Conservation (phyloP, 2,797 vertebrate species). For the Australoheros facetus region DNA sequence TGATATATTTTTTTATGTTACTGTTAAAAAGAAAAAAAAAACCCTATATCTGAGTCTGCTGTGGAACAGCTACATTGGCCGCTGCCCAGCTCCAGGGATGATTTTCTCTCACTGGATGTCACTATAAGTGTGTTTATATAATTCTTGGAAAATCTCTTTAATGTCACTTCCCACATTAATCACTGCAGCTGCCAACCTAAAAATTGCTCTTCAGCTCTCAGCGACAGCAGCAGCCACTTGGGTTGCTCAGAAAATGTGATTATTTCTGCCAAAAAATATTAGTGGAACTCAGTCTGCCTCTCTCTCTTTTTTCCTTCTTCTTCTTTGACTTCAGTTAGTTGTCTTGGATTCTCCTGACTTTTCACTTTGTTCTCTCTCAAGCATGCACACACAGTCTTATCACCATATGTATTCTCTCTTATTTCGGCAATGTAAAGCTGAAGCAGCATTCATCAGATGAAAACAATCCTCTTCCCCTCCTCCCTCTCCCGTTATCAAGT, state of each 20-base stretch:
- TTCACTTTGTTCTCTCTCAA: neutral
- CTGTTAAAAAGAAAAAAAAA: neutral
- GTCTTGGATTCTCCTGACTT: neutral
- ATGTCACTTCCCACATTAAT: neutral
- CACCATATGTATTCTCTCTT: neutral
- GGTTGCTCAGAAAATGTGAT: neutral
- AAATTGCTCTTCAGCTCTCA: neutral
- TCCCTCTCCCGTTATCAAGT: neutral
- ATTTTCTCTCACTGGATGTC: neutral
- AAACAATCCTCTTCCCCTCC: neutral
- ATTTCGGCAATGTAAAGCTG: slow-evolving; percentile 20
- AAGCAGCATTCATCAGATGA: slow-evolving; percentile 32
- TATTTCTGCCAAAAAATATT: neutral
- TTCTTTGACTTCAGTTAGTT: neutral
- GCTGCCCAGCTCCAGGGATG: neutral
- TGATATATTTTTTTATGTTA: neutral
- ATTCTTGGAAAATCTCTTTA: neutral
- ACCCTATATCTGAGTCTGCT: neutral
- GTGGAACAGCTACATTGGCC: neutral
- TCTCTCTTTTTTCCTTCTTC: neutral
- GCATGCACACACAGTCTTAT: neutral
- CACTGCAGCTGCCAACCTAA: neutral
- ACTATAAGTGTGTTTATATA: neutral
- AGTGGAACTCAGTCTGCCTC: neutral
- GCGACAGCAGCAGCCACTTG: neutral